Evolutionary conservation across 2,888 invertebrate genomes (phyloP), one percentile per base, ranked within the genome.

Genomic region (Caenorhabditis sinica): DNA sequence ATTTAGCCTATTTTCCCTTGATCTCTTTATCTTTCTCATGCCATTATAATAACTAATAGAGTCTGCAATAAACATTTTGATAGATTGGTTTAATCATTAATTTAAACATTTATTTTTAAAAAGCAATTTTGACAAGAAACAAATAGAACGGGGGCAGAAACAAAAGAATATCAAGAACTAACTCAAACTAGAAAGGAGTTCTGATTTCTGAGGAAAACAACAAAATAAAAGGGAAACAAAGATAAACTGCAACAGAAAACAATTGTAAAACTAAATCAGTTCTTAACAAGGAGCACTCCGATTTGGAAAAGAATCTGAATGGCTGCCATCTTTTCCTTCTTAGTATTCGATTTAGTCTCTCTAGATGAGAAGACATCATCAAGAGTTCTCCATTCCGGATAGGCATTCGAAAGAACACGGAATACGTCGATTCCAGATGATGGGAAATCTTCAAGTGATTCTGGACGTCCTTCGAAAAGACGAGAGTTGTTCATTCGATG

Each of bases 401-500:
- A 91, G 17, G 89, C 83, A 56, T 87, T 80, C 30, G 81, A 45
- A 0, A 85, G 66, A 15, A 61, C 51, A 15, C 68, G 30, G 58
- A 51, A 86, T 17, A 74, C 61, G 17, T 81, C 80, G 13, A 80
- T 75, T 51, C 79, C 89, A 63, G 86, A 74, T 1, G 76, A 20
- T 1, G 88, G 88, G 30, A 86, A 82, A 20, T 89, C 90, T 49
- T 89, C 72, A 20, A 82, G 73, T n/a, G 85, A 74, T 60, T 91
- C 91, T 15, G 87, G 86, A 20, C 83, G 81, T 20, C 89, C 90
- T 61, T 90, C 90, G 80, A 88, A 91, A 1, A 88, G 53, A 2
- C 89, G 82, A 13, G 90, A 88, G 76, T 92, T 92, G 66, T 85
- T 80, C 87, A 92, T 88, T n/a, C 92, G 87, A 63, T 91, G 90